These are phyloP conservation scores for Mesorhabditis spiculigera DNA, from an alignment of 2,888 invertebrate species.

Conservation along the genomic window DNA sequence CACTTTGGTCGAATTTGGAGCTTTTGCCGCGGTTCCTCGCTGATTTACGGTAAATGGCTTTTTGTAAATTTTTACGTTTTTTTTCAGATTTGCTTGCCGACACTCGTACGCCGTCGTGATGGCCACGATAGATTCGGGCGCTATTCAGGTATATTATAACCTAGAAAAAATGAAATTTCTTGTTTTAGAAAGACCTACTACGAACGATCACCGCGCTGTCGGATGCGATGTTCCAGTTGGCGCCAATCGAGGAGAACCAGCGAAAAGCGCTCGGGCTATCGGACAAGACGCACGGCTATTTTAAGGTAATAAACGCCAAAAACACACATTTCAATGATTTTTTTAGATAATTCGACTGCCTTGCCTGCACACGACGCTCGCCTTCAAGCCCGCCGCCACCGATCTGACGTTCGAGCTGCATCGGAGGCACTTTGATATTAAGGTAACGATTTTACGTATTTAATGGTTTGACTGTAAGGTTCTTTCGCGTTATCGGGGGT, in stretches of 20 bases:
- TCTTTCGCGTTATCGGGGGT: too few species aligned
- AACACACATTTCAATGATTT: background rate
- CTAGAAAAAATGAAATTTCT: background rate
- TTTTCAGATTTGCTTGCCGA: constrained; percentile 4
- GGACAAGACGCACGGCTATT: constrained; percentile 1
- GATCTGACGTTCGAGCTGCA: background rate
- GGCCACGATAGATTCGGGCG: background rate
- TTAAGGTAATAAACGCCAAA: background rate
- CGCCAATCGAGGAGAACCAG: background rate
- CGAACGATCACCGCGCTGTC: background rate
- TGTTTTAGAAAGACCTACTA: background rate
- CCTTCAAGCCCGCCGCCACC: background rate
- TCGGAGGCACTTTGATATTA: background rate
- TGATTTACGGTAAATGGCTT: background rate
- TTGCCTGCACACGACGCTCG: background rate
- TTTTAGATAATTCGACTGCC: background rate
- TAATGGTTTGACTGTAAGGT: too few species aligned
- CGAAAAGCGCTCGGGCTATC: background rate
- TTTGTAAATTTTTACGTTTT: background rate
- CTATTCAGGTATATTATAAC: background rate
- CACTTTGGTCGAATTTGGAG: background rate
- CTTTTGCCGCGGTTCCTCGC: background rate
- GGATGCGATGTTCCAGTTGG: background rate
- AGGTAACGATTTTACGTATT: background rate
- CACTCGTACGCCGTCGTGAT: background rate